A percentile compares a stretch with the other conserved stretches of the same genome.
phyloP scores from a whole-genome alignment of 92 coral and sea anemone genomes.

The Pocillopora grandis region DNA sequence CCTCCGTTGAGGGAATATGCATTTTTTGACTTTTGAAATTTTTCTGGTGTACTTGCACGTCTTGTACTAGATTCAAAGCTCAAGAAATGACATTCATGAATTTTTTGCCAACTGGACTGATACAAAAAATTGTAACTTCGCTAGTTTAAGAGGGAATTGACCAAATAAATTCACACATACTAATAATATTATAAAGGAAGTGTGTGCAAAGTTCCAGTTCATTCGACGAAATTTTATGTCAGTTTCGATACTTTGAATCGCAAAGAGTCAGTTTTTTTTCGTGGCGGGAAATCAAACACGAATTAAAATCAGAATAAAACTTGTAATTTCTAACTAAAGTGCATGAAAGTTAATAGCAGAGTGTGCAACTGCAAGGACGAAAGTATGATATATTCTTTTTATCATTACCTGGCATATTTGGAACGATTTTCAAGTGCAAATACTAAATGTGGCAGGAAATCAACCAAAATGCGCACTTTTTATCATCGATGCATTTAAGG shows the following conservation, averaged over 20 bases:
- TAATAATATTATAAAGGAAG: neutral
- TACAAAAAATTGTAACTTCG: neutral
- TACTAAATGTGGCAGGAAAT: neutral
- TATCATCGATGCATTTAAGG: neutral
- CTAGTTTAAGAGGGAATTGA: neutral
- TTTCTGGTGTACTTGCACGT: constrained; percentile 16
- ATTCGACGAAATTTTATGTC: too few species aligned
- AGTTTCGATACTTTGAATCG: too few species aligned
- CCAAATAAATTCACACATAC: neutral
- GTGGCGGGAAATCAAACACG: neutral
- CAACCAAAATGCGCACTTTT: neutral
- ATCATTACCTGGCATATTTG: neutral
- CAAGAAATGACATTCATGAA: neutral
- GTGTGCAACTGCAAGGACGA: neutral
- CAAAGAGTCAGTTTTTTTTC: neutral
- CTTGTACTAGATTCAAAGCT: neutral
- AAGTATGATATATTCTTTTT: neutral
- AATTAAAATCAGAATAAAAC: neutral
- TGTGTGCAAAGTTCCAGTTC: neutral
- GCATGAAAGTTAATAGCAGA: neutral
- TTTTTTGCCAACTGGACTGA: constrained; percentile 1
- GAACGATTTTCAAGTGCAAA: neutral
- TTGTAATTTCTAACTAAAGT: neutral
- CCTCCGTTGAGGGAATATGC: constrained; percentile 5
- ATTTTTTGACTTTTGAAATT: constrained; percentile 18